Evolutionary conservation across 2,797 vertebrate species (phyloP), one percentile per base, ranked within the genome.

Genomic region (Taenioides sp.): DNA sequence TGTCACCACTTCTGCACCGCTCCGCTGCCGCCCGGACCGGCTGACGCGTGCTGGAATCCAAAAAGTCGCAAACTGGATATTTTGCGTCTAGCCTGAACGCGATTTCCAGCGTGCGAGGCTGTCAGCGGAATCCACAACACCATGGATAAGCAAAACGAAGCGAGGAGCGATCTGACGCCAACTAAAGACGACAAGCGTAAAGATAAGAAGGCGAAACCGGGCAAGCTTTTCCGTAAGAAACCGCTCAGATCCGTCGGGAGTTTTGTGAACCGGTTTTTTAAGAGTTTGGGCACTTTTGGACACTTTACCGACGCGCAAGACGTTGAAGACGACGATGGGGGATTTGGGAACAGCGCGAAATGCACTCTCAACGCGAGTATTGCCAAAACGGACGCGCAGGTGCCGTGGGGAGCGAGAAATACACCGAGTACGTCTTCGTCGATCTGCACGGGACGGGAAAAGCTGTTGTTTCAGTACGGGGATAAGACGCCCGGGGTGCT

Each of bases 401-500:
- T 37, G 73, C 52, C 61, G 23, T 65, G 78, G 74, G 43, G 43
- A 47, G 43, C 43, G 87, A 37, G 22, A 58, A 91, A 75, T 75
- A 74, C 76, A 5, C 73, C 79, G 6, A 84, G 87, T 54, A 75
- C 90, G 52, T 85, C 86, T 0, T 81, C 79, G 0, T 72, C 88
- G 74, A 69, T 90, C 81, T 82, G 78, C 81, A 76, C 89, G 17
- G 84, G 82, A 59, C 86, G 86, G 65, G 93, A 94, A 0, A 90
- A 90, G 31, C 84, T 94, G 4, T 80, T 89, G 0, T 76, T 82
- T 80, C 88, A 86, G 9, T 93, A 87, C 74, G 94, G 92, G 3
- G 92, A 94, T 4, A 93, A 91, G 65, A 88, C 92, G 18, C 97
- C 97, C 0, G 97, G 96, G 0, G 96, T 94, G 0, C 90, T 95